Conservation (phyloP, 2,888 invertebrate species). For the Andrena camellia region DNA sequence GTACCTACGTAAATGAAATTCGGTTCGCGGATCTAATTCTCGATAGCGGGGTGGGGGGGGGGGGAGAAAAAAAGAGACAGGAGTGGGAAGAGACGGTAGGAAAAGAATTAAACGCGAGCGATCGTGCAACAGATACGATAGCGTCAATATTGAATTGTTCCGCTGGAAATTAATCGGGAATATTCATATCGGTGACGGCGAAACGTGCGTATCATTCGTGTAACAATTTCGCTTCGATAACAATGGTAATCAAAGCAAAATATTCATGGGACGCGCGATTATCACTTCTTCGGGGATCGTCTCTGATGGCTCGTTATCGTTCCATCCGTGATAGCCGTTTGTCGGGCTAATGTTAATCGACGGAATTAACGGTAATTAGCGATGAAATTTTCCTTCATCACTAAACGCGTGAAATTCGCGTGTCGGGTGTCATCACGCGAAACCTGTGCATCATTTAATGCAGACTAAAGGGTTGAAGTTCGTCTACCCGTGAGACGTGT, state of each 20-base stretch:
- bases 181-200: slow-evolving; percentile 15
- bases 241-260: slow-evolving; percentile 34
- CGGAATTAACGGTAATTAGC: slow-evolving; percentile 14
- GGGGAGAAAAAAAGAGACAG: not conserved
- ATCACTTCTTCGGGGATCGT: slow-evolving; percentile 11
- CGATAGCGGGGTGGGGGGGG: not conserved
- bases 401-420: not conserved
- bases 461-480: not conserved
- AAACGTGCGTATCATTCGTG: slow-evolving; percentile 34
- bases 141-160: slow-evolving; percentile 39
- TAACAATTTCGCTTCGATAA: slow-evolving; percentile 34
- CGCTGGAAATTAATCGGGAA: slow-evolving; percentile 43
- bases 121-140: slow-evolving; percentile 2
- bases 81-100: not conserved
- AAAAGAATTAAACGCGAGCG: not conserved
- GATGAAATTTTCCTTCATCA: slow-evolving; percentile 13
- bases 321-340: slow-evolving; percentile 9
- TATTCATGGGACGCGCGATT: slow-evolving; percentile 25
- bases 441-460: slow-evolving; percentile 4
- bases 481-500: not conserved
- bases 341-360: slow-evolving; percentile 20
- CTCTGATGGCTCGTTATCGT: slow-evolving; percentile 11
- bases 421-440: not conserved
- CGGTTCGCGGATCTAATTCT: not conserved
- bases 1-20: not conserved